Evolutionary conservation across 2,797 vertebrate genomes (phyloP), one percentile per base, ranked within the genome.

Genomic region (Pygocentrus nattereri): DNA sequence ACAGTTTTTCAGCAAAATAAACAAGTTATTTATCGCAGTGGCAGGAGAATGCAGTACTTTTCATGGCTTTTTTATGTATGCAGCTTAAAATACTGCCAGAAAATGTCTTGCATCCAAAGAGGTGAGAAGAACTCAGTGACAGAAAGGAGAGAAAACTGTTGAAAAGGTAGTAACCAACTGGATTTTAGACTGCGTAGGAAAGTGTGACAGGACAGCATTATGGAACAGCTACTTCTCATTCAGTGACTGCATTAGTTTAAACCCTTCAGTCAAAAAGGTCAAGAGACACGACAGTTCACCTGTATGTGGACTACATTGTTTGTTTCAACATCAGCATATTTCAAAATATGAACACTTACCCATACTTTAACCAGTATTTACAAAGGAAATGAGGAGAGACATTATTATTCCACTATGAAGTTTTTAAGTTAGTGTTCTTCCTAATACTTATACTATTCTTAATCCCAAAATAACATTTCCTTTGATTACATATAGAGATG

Each of bases 21-120:
- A 74, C 72, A 74, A 25, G 62, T 79, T 78, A 76, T 80, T 80
- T 76, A 79, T 78, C 72, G 27, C 67, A 0, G 7, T 79, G 82
- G 50, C 62, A 68, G n/a, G n/a, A 59, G n/a, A 69, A 64, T 44
- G 69, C 44, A 61, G 52, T 27, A 72, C 41, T 50, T 84, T 71
- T 69, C 58, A 68, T 77, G 12, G 34, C 2, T 56, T 65, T 75
- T 59, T 68, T 73, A 67, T 74, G 68, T 62, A 77, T 64, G 59
- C 69, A 76, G 65, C 52, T 49, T n/a, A 47, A 67, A 70, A 67
- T 31, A 76, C 56, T 79, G 77, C 61, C 34, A 74, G 44, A 25
- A 67, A 58, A 69, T 52, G 30, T 74, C 59, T 19, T 69, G 10
- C 41, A 52, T 65, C 23, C 19, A 72, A 30, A 62, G 21, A 62